Conservation (phyloP, 2,797 vertebrate genomes). For the Alca torda region DNA sequence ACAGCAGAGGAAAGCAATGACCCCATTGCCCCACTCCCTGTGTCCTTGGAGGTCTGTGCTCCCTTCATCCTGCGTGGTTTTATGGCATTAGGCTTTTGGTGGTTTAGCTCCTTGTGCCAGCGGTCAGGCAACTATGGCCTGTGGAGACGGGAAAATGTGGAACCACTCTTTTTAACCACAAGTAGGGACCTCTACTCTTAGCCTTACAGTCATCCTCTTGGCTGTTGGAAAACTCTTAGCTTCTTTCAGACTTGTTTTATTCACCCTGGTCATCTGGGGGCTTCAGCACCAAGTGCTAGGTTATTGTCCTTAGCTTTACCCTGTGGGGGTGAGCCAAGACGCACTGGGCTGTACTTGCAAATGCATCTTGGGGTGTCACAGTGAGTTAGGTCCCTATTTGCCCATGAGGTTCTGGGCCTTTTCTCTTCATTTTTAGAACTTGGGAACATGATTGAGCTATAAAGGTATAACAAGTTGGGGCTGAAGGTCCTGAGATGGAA, state of each 20-base stretch:
- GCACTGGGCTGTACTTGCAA: not conserved
- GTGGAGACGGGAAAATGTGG: not conserved
- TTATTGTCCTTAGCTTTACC: not conserved
- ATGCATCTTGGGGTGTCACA: rapidly evolving
- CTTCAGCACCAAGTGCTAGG: not conserved
- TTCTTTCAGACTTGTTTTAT: not conserved
- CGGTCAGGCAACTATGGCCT: not conserved
- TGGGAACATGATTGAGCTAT: not conserved
- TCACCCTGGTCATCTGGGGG: not conserved
- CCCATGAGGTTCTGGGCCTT: not conserved
- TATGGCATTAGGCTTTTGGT: not conserved
- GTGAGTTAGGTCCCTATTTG: not conserved
- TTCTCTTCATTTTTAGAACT: not conserved
- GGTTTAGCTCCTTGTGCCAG: not conserved
- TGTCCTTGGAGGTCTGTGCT: not conserved
- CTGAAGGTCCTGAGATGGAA: not conserved
- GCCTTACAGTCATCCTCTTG: not conserved
- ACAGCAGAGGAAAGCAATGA: not conserved
- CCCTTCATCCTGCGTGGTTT: not conserved
- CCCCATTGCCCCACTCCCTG: rapidly evolving
- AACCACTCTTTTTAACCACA: not conserved
- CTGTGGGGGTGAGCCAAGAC: not conserved
- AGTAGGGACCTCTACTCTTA: not conserved
- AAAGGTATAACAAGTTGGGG: not conserved
- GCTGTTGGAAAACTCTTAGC: not conserved